These are phyloP conservation scores for Taenioides sp. DNA, from an alignment of 2,797 vertebrate species.

Conservation along the genomic window DNA sequence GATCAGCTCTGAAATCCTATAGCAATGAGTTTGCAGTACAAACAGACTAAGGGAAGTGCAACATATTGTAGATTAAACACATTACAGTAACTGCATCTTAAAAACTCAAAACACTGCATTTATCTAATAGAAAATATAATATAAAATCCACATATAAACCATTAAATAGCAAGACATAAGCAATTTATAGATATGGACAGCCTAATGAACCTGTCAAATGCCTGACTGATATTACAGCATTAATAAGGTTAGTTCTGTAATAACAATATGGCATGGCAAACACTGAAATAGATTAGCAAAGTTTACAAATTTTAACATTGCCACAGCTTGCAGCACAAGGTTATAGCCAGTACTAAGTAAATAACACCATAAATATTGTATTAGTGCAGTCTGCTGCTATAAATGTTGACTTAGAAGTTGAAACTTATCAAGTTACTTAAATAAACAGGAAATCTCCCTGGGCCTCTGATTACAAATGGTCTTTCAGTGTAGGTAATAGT, in stretches of 20 bases:
- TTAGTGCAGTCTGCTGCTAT: neutral
- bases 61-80: neutral
- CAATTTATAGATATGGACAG: no score
- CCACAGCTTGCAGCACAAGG: no score
- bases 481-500: conserved; percentile 34
- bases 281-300: no score
- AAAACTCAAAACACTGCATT: neutral
- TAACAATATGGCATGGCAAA: no score
- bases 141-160: neutral
- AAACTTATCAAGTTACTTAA: neutral
- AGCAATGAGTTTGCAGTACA: conserved; percentile 15
- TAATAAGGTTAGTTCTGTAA: no score
- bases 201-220: no score
- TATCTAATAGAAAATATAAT: neutral
- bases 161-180: neutral
- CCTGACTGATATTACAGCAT: no score
- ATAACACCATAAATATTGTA: neutral
- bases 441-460: neutral
- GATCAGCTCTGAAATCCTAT: conserved; percentile 42
- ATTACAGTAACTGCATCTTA: neutral
- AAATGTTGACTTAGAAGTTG: neutral
- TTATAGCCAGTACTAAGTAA: neutral
- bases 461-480: conserved; percentile 9
- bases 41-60: neutral
- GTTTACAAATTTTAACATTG: no score